A percentile compares a stretch with the other conserved stretches of the same genome.
Evolutionary conservation across 2,888 invertebrate genomes (phyloP).

Genomic region (Scaptodrosophila latifasciaeformis): DNA sequence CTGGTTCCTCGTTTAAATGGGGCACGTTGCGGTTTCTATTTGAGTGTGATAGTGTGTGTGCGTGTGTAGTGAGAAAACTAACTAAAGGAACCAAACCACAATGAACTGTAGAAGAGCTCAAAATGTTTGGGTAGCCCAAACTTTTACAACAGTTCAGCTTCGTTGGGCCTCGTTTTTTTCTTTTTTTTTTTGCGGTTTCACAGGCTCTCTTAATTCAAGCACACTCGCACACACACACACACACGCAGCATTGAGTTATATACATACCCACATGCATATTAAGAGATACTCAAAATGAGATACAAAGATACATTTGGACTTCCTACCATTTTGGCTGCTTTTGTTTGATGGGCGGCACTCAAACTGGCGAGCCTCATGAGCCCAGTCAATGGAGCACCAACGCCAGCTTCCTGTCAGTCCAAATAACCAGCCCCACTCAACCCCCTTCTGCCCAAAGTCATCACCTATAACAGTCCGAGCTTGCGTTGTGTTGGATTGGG

Average conservation of each 20-base stretch:
- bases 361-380: too few species aligned
- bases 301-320: conserved; percentile 65
- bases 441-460: conserved; percentile 29
- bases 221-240: conserved; percentile 17
- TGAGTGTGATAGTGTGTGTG: conserved; percentile 46
- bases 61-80: conserved; percentile 43
- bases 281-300: conserved; percentile 65
- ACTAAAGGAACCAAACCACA: neutral
- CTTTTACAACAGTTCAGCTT: conserved; percentile 40
- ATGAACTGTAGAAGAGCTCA: neutral
- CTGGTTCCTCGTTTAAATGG: conserved; percentile 51
- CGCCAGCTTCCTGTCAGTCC: too few species aligned
- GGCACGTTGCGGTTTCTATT: conserved; percentile 59
- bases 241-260: too few species aligned
- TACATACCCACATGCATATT: conserved; percentile 50
- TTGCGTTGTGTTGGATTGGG: too few species aligned
- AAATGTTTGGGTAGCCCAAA: conserved; percentile 33
- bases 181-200: conserved; percentile 47
- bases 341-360: conserved; percentile 59
- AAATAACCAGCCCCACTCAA: too few species aligned
- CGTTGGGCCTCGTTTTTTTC: conserved; percentile 26
- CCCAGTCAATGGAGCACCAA: too few species aligned
- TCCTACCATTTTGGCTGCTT: conserved; percentile 58
- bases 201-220: conserved; percentile 20
- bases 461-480: conserved; percentile 14